Percentiles rank a stretch among this genome's conserved stretches.
Evolutionary conservation across 2,797 vertebrate species (phyloP).

Genomic region (Acanthis flammea): DNA sequence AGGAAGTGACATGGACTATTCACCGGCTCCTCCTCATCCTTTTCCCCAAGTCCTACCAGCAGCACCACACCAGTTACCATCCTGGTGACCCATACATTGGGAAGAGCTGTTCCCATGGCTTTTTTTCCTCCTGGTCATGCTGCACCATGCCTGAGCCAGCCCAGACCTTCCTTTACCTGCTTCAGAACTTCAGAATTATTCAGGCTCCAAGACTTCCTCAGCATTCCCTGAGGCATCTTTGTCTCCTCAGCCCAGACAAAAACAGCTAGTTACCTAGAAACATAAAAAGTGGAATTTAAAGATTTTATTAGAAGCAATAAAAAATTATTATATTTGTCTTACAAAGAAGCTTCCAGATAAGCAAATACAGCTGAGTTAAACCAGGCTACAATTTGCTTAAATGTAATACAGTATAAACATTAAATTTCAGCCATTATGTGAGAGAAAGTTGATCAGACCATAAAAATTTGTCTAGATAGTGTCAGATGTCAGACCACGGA

Average conservation of each 20-base stretch:
- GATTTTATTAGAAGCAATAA: not conserved
- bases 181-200: not conserved
- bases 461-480: slow-evolving; percentile 18
- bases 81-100: not conserved
- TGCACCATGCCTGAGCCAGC: not conserved
- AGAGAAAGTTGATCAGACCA: not conserved
- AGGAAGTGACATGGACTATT: not conserved
- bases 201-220: not conserved
- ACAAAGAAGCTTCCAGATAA: not conserved
- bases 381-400: not conserved
- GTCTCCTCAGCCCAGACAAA: not conserved
- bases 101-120: not conserved
- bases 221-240: not conserved
- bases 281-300: not conserved
- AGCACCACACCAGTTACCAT: not conserved
- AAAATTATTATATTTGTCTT: not conserved
- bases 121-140: fast-evolving
- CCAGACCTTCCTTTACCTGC: not conserved
- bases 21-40: not conserved
- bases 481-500: not conserved
- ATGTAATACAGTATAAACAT: not conserved
- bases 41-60: not conserved
- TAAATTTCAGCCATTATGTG: not conserved
- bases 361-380: not conserved
- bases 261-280: not conserved